These are phyloP conservation scores for Dolichallabes microphthalmus DNA, from an alignment of 2,113 vertebrate species.

Conservation along the genomic window DNA sequence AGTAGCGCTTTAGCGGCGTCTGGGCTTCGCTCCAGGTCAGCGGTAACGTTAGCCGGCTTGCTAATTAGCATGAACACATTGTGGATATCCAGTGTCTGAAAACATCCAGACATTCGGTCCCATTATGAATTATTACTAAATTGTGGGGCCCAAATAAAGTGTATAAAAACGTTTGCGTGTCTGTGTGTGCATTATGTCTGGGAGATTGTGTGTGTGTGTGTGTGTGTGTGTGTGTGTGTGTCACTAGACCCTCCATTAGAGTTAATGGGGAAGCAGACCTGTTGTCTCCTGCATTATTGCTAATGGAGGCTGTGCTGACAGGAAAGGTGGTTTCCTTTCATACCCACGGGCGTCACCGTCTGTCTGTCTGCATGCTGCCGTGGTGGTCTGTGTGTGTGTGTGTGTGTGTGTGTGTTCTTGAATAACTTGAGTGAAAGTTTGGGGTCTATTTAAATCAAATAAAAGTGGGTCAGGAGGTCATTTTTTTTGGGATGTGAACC, in stretches of 20 bases:
- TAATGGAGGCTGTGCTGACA: slow-evolving; percentile 63
- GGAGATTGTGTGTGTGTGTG: slow-evolving; percentile 35
- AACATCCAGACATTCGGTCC: slow-evolving; percentile 35
- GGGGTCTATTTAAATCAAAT: background rate
- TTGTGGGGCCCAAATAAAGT: slow-evolving; percentile 43
- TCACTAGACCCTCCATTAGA: slow-evolving; percentile 59
- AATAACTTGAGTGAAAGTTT: background rate
- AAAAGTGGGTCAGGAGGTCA: slow-evolving; percentile 4
- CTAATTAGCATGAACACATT: slow-evolving; percentile 27
- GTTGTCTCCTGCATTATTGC: slow-evolving; percentile 60
- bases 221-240: slow-evolving; percentile 31
- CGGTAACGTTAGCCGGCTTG: background rate
- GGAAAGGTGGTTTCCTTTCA: slow-evolving; percentile 60
- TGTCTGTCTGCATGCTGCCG: slow-evolving; percentile 28
- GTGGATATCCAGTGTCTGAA: slow-evolving; percentile 41
- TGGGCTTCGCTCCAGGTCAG: slow-evolving; percentile 4
- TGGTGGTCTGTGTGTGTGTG: slow-evolving; percentile 13
- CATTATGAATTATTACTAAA: slow-evolving; percentile 50
- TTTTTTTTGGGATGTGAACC: background rate
- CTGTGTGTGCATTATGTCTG: slow-evolving; percentile 32
- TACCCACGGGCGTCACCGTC: slow-evolving; percentile 50
- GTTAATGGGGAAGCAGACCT: slow-evolving; percentile 59
- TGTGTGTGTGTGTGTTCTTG: background rate
- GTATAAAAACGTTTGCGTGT: slow-evolving; percentile 33
- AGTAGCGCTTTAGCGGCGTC: background rate